Conservation (phyloP, 2,113 vertebrate species). For the Arenaria interpres region DNA sequence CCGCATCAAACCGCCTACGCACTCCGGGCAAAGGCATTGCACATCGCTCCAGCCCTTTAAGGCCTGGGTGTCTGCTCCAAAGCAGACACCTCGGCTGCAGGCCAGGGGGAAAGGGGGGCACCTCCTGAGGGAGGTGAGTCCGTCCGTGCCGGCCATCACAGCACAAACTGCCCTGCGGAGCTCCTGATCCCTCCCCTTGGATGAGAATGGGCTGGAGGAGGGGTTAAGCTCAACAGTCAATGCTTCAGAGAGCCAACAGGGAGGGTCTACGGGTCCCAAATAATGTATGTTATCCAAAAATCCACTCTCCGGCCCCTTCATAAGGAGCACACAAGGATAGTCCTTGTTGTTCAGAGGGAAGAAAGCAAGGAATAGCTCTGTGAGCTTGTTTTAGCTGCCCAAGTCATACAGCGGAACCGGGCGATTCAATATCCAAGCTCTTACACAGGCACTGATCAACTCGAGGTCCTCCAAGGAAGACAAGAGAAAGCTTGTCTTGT, state of each 20-base stretch:
- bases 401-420: neutral
- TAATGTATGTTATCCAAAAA: neutral
- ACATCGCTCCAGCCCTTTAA: neutral
- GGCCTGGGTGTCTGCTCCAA: neutral
- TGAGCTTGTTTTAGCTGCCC: neutral
- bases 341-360: neutral
- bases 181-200: neutral
- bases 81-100: neutral
- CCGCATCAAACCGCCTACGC: neutral
- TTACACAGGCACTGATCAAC: neutral
- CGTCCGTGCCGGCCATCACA: accelerated
- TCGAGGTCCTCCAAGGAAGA: neutral
- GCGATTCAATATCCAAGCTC: neutral
- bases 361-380: neutral
- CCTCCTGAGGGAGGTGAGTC: neutral
- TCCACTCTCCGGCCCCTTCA: neutral
- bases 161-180: neutral
- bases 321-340: neutral
- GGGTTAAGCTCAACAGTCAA: neutral
- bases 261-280: neutral
- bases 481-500: neutral
- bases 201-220: neutral
- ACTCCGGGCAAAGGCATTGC: accelerated
- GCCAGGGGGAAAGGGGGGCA: neutral
- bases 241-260: neutral